Evolutionary conservation across 2,888 invertebrate species (phyloP).

Genomic region (Eupithecia subumbrata): DNA sequence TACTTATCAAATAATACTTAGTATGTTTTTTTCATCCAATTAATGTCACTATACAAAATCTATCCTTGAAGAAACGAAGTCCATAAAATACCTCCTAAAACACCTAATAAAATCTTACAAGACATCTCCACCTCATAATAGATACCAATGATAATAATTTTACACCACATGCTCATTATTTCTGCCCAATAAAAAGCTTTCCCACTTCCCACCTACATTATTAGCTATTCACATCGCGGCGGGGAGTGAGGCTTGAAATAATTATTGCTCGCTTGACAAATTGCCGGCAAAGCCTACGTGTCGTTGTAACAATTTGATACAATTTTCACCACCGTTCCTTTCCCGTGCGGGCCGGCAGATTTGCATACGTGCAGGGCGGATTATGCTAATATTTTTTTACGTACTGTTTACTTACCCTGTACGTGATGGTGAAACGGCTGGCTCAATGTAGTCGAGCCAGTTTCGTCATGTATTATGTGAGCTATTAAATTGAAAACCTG

Average conservation of each 20-base stretch:
- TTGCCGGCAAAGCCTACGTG: constrained; percentile 78
- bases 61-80: neutral
- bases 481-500: too few species aligned
- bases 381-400: constrained; percentile 83
- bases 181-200: constrained; percentile 31
- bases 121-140: neutral
- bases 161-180: constrained; percentile 33
- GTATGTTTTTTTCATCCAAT: neutral
- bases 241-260: constrained; percentile 68
- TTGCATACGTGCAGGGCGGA: constrained; percentile 79
- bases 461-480: neutral
- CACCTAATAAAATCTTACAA: neutral
- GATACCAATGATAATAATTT: neutral
- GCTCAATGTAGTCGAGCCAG: neutral
- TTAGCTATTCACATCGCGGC: constrained; percentile 60
- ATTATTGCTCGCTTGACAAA: constrained; percentile 82
- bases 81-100: neutral
- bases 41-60: neutral
- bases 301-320: constrained; percentile 82
- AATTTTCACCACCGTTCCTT: constrained; percentile 77
- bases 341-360: constrained; percentile 70
- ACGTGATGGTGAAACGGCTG: constrained; percentile 17
- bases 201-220: constrained; percentile 49
- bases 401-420: constrained; percentile 70
- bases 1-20: neutral